Conservation (phyloP, 2,113 vertebrate species). For the Clarias macrocephalus region DNA sequence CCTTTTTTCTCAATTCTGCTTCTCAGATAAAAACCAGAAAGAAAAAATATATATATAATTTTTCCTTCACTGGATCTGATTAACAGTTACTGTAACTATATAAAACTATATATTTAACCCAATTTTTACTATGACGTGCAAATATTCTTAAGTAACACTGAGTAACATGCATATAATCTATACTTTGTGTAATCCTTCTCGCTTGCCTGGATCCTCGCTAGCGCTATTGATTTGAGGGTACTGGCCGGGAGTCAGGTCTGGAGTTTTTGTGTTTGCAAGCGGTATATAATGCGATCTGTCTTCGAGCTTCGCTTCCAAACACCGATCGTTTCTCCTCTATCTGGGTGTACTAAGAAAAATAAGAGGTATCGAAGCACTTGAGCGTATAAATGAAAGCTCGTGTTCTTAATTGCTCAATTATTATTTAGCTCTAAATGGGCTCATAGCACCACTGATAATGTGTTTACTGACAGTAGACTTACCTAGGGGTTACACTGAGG, state of each 20-base stretch:
- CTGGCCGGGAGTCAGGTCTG: background rate
- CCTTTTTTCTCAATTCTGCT: conserved; percentile 21
- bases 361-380: background rate
- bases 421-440: background rate
- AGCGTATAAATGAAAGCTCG: no score
- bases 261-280: background rate
- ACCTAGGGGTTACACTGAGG: background rate
- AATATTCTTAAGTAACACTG: background rate
- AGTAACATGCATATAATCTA: background rate
- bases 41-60: background rate
- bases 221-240: conserved; percentile 5
- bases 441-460: background rate
- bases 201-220: background rate
- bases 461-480: background rate
- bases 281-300: conserved; percentile 1
- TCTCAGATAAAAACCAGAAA: background rate
- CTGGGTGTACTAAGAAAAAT: background rate
- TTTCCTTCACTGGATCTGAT: background rate
- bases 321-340: background rate
- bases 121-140: background rate
- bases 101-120: background rate
- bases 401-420: background rate
- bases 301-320: background rate
- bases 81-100: background rate
- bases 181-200: background rate